A percentile compares a stretch with the other conserved stretches of the same genome.
These are phyloP conservation scores for Takifugu ocellatus DNA, from an alignment of 2,797 vertebrate species.

Conservation along the genomic window DNA sequence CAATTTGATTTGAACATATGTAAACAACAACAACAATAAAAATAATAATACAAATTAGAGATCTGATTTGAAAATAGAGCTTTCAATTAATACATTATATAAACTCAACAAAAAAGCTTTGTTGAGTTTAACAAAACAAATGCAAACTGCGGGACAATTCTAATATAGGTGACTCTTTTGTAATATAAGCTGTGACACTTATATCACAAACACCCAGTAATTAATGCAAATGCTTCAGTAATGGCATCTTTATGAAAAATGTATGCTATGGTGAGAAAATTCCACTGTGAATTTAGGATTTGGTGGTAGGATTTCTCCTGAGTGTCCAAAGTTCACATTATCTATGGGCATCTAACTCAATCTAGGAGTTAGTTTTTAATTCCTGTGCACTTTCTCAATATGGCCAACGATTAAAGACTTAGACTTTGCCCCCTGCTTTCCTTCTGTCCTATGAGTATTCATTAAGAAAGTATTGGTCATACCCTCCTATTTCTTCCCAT, in stretches of 20 bases:
- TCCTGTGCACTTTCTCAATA: constrained; percentile 9
- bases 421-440: background rate
- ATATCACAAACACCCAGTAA: too few species aligned
- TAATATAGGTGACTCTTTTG: too few species aligned
- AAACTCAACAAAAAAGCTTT: too few species aligned
- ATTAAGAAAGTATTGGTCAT: constrained; percentile 40
- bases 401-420: background rate
- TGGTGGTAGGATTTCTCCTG: constrained; percentile 24
- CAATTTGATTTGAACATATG: too few species aligned
- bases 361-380: constrained; percentile 1
- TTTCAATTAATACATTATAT: too few species aligned
- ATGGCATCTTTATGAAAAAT: constrained; percentile 43
- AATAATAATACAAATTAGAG: too few species aligned
- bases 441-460: constrained; percentile 19
- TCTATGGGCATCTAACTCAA: constrained; percentile 6
- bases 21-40: too few species aligned
- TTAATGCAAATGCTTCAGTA: constrained; percentile 16
- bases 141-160: too few species aligned
- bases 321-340: constrained; percentile 36
- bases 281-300: constrained; percentile 36
- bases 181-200: too few species aligned
- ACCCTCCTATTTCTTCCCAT: constrained; percentile 56
- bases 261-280: constrained; percentile 64
- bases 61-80: too few species aligned
- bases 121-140: too few species aligned